Evolutionary conservation across 2,888 invertebrate genomes (phyloP).

Genomic region (Erannis defoliaria): DNA sequence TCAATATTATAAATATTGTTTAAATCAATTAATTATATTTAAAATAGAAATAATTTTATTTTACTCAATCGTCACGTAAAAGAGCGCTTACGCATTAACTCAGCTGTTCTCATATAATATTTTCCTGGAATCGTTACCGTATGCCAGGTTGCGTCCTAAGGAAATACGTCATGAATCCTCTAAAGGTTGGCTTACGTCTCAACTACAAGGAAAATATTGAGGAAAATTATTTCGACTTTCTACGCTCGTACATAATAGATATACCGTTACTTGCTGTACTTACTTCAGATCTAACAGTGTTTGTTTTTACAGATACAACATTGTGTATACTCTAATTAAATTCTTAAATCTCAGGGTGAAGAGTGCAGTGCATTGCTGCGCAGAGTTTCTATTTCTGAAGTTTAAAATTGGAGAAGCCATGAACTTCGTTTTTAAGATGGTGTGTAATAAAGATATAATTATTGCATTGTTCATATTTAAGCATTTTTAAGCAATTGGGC

Average conservation of each 20-base stretch:
- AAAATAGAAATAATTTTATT: not conserved
- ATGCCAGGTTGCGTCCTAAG: not conserved
- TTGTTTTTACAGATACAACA: not conserved
- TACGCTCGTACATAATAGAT: not conserved
- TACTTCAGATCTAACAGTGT: not conserved
- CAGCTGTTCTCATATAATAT: not conserved
- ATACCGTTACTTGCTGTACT: not conserved
- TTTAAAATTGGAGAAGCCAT: no score
- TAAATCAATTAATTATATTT: no score
- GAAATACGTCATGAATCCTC: conserved; percentile 18
- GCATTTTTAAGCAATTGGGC: no score
- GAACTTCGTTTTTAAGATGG: no score
- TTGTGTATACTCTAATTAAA: not conserved
- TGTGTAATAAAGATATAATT: no score
- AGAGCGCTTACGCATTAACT: not conserved
- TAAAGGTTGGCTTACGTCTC: conserved; percentile 12
- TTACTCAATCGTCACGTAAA: not conserved
- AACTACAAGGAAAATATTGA: conserved; percentile 15
- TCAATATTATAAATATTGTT: no score
- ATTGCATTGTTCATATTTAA: no score
- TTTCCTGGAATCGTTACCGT: conserved; percentile 8
- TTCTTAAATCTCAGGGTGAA: no score
- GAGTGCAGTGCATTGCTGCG: no score
- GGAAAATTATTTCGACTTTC: conserved; percentile 14
- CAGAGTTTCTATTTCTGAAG: no score